Percentiles rank a stretch among this genome's conserved stretches.
phyloP scores from a whole-genome alignment of 2,113 vertebrate species.

The Cyanistes caeruleus region DNA sequence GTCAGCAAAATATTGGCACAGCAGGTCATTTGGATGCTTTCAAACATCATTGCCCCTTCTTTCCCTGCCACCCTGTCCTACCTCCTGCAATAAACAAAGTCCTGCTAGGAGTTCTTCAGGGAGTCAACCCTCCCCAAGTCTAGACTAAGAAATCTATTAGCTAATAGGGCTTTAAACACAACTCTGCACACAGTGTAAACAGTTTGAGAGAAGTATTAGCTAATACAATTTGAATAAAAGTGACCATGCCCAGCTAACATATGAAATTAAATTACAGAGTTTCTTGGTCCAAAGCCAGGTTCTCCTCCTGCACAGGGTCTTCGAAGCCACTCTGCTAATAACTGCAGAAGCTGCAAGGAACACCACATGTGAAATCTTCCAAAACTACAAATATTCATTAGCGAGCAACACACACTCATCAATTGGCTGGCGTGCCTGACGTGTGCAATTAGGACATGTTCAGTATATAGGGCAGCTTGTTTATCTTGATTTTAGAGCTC shows the following conservation, averaged over 20 bases:
- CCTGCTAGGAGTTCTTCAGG: neutral
- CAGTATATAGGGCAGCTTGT: conserved; percentile 62
- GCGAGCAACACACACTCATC: neutral
- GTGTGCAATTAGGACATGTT: conserved; percentile 43
- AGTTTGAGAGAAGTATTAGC: conserved; percentile 40
- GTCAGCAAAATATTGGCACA: neutral
- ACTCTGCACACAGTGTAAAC: conserved; percentile 35
- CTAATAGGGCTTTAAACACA: conserved; percentile 52
- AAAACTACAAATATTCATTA: conserved; percentile 61
- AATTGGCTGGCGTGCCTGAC: neutral
- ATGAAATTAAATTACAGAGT: conserved; percentile 4
- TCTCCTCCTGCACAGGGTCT: neutral
- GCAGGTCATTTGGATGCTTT: neutral
- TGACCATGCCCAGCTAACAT: conserved; percentile 29
- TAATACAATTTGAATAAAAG: conserved; percentile 44
- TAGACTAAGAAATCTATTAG: conserved; percentile 28
- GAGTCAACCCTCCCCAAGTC: conserved; percentile 9
- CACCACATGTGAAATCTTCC: neutral
- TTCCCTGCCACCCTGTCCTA: neutral
- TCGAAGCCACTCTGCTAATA: neutral
- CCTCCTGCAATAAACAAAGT: conserved; percentile 31
- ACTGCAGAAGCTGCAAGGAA: neutral
- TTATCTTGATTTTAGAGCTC: conserved; percentile 61
- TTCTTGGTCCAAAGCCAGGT: neutral
- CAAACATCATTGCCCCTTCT: neutral